Evolutionary conservation across 2,113 vertebrate species (phyloP), one percentile per base, ranked within the genome.

Genomic region (Tursiops truncatus): DNA sequence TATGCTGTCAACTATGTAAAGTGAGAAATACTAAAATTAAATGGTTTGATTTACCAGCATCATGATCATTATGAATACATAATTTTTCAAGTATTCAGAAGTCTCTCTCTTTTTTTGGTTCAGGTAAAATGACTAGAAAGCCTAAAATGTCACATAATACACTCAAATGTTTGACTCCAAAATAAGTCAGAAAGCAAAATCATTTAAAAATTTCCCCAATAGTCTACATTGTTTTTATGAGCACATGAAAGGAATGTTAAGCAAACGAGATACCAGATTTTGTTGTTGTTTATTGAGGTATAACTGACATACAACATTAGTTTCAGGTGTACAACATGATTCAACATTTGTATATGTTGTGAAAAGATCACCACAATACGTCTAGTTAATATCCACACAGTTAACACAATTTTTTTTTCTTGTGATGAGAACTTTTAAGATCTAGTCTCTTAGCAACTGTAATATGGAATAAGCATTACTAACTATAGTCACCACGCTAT

Each of bases 111-210:
- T 68, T 26, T 80, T 73, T 91, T 62, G 63, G 47, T 67, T 86
- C 26, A 85, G 80, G 38, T 86, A 89, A 95, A 91, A 91, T 36
- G 87, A 38, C 8, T 88, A 62, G 33, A 68, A 92, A 65, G 47
- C 12, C 33, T 77, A 82, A 86, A 65, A 77, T 67, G 25, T 68
- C 47, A 94, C 44, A 83, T 26, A 86, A 77, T 70, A 91, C 83
- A 62, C 36, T 94, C 60, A 70, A 89, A 28, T 79, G 50, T 96
- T 17, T 85, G 33, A 89, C 23, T 73, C 25, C 47, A 80, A 96
- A 88, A 83, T 83, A 17, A 97, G 41, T 89, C 58, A 94, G 86
- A 60, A 88, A 97, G 63, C 62, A 93, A 96, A 97, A 93, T 14
- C 23, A 81, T 70, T 70, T 28, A 71, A 94, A 84, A 76, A 11